Evolutionary conservation across 2,888 invertebrate genomes (phyloP), one percentile per base, ranked within the genome.

Genomic region (Eupithecia subumbrata): DNA sequence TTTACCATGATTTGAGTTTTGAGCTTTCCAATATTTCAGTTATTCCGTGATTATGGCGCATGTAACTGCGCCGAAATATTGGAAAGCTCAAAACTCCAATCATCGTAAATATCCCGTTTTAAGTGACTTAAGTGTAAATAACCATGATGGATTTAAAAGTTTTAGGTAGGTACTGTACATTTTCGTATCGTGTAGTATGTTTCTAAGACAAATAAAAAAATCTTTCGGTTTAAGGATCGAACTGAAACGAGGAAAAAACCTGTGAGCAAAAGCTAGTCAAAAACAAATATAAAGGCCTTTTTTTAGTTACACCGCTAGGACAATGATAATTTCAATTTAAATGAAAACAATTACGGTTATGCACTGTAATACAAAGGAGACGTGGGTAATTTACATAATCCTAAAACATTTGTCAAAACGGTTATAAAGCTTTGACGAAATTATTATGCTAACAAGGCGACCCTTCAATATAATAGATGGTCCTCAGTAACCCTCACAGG

Each of bases 391-490:
- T 37, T 43, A 68, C 72, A 66, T 71, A 63, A 73, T 68, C 73
- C 71, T 75, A 75, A 73, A 78, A 76, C 79, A 78, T 78, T 78
- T 78, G 75, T 81, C 79, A 78, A 77, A 78, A 77, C 74, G 74
- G 77, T 78, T 79, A 77, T 80, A 71, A 76, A 82, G 80, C 82
- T 84, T 84, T 84, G 83, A 85, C 84, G 79, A 85, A 86, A 89
- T 89, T 88, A 88, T 88, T 86, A 88, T 86, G 86, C 84, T 83
- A 87, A 88, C 86, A 87, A 84, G 85, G 82, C 76, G 80, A 82
- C 84, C 84, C 86, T 76, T 87, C 85, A 88, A 89, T 89, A 87
- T 89, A 90, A 88, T 88, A 85, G 86, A 88, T 87, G 87, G 85
- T 80, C 87, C 89, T 90, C 89, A 89, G 85, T 88, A 84, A 86